These are phyloP conservation scores for Sebastes kiyomatsui DNA, from an alignment of 2,797 vertebrate genomes.

Conservation along the genomic window DNA sequence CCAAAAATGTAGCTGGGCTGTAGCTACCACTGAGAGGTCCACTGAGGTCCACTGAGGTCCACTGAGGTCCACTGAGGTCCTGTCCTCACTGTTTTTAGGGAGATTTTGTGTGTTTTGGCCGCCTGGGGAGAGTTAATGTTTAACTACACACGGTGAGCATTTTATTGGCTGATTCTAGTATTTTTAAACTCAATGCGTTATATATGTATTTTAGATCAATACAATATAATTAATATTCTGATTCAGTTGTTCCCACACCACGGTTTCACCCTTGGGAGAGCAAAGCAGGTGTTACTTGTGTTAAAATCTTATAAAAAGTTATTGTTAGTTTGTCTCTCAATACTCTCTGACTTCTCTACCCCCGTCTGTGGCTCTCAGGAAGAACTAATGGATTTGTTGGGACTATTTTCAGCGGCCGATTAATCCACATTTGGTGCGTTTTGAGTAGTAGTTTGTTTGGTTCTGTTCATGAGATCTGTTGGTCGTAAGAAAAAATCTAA, in stretches of 20 bases:
- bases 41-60: not conserved
- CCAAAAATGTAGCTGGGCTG: not conserved
- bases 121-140: not conserved
- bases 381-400: not conserved
- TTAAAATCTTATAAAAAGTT: not conserved
- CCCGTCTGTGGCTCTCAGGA: not conserved
- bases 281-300: not conserved
- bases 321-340: too few species aligned
- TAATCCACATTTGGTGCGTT: too few species aligned
- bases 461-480: not conserved
- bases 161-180: not conserved
- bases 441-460: too few species aligned
- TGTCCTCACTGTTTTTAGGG: not conserved
- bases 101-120: not conserved
- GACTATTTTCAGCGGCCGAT: too few species aligned
- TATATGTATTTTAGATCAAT: conserved; percentile 8
- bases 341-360: too few species aligned
- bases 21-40: not conserved
- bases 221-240: not conserved
- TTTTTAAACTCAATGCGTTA: not conserved
- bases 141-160: not conserved
- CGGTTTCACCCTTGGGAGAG: not conserved
- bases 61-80: not conserved
- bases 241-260: not conserved
- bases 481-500: not conserved